Evolutionary conservation across 2,797 vertebrate genomes (phyloP).

Genomic region (Hipposideros larvatus): DNA sequence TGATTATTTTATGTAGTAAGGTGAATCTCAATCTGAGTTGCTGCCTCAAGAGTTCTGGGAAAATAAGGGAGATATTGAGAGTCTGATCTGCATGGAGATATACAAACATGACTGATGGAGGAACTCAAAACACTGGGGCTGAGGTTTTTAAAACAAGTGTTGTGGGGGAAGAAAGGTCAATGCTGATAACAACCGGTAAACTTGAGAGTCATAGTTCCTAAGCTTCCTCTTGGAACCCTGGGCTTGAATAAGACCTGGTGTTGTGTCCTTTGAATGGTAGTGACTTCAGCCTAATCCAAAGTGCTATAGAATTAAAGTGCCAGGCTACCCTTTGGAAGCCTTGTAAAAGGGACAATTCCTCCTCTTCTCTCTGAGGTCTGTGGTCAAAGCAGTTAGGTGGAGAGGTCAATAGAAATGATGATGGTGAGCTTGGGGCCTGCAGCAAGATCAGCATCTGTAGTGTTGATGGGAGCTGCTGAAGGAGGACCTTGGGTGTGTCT

Average conservation of each 20-base stretch:
- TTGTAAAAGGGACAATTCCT: not conserved
- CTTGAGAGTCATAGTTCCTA: not conserved
- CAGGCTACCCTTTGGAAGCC: not conserved
- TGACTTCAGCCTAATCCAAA: not conserved
- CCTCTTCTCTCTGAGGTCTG: not conserved
- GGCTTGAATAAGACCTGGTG: not conserved
- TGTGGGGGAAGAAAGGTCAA: accelerated
- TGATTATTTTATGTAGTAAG: not conserved
- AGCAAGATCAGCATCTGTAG: not conserved
- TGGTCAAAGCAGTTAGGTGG: not conserved
- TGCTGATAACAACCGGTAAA: not conserved
- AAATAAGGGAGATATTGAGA: not conserved
- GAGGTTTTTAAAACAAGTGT: not conserved
- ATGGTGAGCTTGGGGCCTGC: not conserved
- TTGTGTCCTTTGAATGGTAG: not conserved
- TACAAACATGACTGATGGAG: not conserved
- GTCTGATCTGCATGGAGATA: not conserved
- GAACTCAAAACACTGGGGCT: not conserved
- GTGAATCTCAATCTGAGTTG: not conserved
- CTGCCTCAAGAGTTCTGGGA: not conserved
- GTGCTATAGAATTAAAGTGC: not conserved
- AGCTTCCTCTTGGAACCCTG: not conserved
- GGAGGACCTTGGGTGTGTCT: not conserved
- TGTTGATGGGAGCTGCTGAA: not conserved
- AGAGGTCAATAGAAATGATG: not conserved